Evolutionary conservation across 2,888 invertebrate genomes (phyloP).

Genomic region (Pterostichus niger): DNA sequence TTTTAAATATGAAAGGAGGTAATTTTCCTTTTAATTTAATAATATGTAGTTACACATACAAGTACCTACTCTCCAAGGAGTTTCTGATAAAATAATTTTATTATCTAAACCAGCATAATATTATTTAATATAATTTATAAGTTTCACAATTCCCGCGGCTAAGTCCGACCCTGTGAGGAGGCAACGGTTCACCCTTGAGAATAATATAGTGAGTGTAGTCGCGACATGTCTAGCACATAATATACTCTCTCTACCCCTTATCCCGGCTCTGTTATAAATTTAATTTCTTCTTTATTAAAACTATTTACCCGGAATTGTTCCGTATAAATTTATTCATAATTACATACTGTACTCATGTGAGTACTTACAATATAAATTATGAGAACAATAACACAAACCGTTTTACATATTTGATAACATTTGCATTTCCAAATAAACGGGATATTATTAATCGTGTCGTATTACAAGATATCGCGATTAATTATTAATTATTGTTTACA

Average conservation of each 20-base stretch:
- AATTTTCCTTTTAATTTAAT: no score
- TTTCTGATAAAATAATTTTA: no score
- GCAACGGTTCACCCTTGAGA: constrained; percentile 20
- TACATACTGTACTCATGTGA: constrained; percentile 6
- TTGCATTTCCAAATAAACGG: constrained; percentile 17
- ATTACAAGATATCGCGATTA: constrained; percentile 27
- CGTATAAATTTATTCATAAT: constrained; percentile 44
- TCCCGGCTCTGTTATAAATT: constrained; percentile 28
- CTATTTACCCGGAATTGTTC: constrained; percentile 31
- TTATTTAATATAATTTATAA: neutral
- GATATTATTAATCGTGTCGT: constrained; percentile 19
- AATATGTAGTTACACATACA: no score
- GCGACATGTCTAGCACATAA: constrained; percentile 48
- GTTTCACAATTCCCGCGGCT: neutral
- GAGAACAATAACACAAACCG: constrained; percentile 2
- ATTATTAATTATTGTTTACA: constrained; percentile 38
- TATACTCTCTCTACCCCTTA: constrained; percentile 17
- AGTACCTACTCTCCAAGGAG: no score
- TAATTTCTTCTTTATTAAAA: constrained; percentile 56
- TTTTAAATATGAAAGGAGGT: no score
- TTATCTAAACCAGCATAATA: neutral
- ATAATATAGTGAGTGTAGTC: constrained; percentile 17
- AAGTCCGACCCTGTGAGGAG: neutral
- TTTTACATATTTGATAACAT: constrained; percentile 15
- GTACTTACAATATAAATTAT: constrained; percentile 5